Evolutionary conservation across 2,888 invertebrate genomes (phyloP).

Genomic region (Prosopocoilus inquinatus): DNA sequence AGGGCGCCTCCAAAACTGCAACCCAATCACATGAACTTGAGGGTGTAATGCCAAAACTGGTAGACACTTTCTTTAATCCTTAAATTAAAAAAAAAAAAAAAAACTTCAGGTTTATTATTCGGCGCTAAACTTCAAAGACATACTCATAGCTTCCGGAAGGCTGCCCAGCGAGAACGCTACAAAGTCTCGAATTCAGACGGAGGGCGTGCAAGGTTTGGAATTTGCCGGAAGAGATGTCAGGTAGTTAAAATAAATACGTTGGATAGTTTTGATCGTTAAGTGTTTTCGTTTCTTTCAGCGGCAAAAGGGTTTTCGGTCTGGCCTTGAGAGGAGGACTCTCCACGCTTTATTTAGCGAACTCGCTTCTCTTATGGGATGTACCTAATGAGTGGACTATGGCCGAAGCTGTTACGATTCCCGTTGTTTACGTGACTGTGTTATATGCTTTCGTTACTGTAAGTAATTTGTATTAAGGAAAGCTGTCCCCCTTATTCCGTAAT

Average conservation of each 20-base stretch:
- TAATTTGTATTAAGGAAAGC: too few relatives aligned
- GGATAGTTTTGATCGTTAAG: background rate
- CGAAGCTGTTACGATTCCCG: constrained; percentile 75
- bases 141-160: constrained; percentile 91
- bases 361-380: constrained; percentile 64
- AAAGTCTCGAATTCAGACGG: constrained; percentile 52
- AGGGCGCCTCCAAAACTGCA: too few relatives aligned
- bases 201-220: constrained; percentile 61
- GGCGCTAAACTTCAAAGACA: constrained; percentile 89
- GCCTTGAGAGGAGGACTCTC: constrained; percentile 59
- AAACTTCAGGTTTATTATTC: constrained; percentile 72
- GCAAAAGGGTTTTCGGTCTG: constrained; percentile 67
- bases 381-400: constrained; percentile 72
- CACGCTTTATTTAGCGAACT: constrained; percentile 54
- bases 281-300: constrained; percentile 45
- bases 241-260: constrained; percentile 47
- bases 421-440: constrained; percentile 60
- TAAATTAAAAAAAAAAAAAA: too few relatives aligned
- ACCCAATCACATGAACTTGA: too few relatives aligned
- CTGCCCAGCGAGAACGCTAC: constrained; percentile 79
- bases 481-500: too few relatives aligned
- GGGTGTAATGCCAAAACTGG: too few relatives aligned
- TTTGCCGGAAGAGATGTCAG: constrained; percentile 52
- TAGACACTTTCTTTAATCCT: too few relatives aligned
- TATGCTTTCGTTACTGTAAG: constrained; percentile 54